Percentiles rank a stretch among this genome's conserved stretches.
Evolutionary conservation across 2,888 invertebrate species (phyloP).

Genomic region (Schizotus pectinicornis): DNA sequence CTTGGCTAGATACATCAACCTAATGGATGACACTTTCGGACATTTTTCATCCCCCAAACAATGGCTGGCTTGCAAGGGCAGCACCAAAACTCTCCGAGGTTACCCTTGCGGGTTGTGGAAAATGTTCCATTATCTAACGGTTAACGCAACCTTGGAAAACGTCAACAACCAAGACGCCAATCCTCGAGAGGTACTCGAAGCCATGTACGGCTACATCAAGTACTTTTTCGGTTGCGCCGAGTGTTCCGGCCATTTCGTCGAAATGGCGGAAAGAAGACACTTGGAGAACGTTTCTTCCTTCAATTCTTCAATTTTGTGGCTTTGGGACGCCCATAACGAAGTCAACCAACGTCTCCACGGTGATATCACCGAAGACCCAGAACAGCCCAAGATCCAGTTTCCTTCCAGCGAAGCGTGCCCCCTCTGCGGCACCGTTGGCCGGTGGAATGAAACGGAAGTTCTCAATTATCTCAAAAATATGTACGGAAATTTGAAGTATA

Average conservation of each 20-base stretch:
- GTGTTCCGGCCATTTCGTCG: constrained; percentile 87
- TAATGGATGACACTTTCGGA: constrained; percentile 63
- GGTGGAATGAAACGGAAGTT: constrained; percentile 70
- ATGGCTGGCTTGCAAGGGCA: constrained; percentile 87
- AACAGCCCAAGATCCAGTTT: constrained; percentile 88
- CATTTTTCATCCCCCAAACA: constrained; percentile 61
- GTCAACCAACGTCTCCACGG: constrained; percentile 88
- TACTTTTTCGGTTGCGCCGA: constrained; percentile 93
- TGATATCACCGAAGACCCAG: constrained; percentile 88
- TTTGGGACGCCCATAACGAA: constrained; percentile 94
- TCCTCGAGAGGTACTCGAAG: constrained; percentile 75
- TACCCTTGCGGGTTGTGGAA: constrained; percentile 97
- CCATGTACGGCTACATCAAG: constrained; percentile 87
- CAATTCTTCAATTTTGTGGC: constrained; percentile 85
- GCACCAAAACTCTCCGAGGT: constrained; percentile 75
- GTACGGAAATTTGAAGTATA: constrained; percentile 62
- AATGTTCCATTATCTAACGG: constrained; percentile 89
- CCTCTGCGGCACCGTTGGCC: constrained; percentile 65
- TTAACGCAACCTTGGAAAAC: constrained; percentile 67
- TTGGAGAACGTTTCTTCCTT: constrained; percentile 72
- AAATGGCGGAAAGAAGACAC: constrained; percentile 77
- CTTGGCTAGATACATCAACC: too few species aligned
- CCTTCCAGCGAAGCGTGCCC: constrained; percentile 75
- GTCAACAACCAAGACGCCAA: constrained; percentile 55
- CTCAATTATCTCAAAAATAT: constrained; percentile 67